Percentiles rank a stretch among this genome's conserved stretches.
Evolutionary conservation across 2,797 vertebrate species (phyloP).

Genomic region (Acomys russatus): DNA sequence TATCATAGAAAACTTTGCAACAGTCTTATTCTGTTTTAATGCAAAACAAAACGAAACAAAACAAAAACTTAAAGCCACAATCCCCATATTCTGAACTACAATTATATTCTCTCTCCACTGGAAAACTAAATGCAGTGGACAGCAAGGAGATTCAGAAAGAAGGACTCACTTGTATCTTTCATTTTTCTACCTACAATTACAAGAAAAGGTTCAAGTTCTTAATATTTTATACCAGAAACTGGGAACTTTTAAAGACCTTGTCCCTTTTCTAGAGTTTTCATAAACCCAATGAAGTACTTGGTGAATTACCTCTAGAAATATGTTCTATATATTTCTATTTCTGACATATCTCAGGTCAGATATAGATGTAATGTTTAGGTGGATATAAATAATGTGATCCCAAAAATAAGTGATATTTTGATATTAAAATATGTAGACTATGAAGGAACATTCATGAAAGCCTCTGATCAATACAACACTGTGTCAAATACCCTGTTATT

Average conservation of each 20-base stretch:
- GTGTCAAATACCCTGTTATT: neutral
- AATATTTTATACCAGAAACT: neutral
- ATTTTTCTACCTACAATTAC: neutral
- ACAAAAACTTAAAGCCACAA: neutral
- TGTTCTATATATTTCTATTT: neutral
- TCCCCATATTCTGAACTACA: neutral
- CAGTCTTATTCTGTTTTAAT: neutral
- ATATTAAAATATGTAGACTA: constrained; percentile 33
- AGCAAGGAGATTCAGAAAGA: neutral
- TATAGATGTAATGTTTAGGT: neutral
- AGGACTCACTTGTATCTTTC: neutral
- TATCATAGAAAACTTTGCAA: neutral
- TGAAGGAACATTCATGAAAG: neutral
- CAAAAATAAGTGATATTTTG: neutral
- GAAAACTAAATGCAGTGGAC: neutral
- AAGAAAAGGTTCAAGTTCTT: neutral
- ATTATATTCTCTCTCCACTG: neutral
- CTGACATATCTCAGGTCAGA: neutral
- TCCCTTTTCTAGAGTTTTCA: neutral
- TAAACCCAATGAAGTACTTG: neutral
- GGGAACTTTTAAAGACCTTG: neutral
- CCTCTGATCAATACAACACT: constrained; percentile 10
- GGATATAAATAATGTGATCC: neutral
- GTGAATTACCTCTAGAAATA: neutral
- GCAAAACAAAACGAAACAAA: neutral